Base-by-base conservation (phyloP, 2,888 invertebrate genomes). In the Volucella inanis region DNA sequence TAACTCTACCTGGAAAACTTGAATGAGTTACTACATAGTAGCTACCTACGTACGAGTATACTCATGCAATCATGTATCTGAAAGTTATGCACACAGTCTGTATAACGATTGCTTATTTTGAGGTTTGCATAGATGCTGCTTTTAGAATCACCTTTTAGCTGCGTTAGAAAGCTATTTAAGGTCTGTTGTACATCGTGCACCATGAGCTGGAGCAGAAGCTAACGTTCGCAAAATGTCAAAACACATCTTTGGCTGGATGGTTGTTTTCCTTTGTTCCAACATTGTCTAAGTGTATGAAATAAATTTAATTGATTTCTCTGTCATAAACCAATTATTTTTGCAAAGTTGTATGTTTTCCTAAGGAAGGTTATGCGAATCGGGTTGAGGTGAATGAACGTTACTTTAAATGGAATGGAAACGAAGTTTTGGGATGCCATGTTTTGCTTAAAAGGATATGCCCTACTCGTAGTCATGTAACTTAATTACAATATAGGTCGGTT, bases 231-330 rank as follows among this genome's bases (percentile, higher is more conserved):
- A 55, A 31, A 31, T 31, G 31, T 31, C 31, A 31, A 31, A 61
- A 67, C 75, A 75, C 50, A 61, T 76, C 84, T 61, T 61, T 45
- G 54, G 22, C 41, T 52, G 38, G 64, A 59, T 65, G 70, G 38
- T 59, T 79, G 75, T 76, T 80, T 71, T 39, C 59, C 80, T 75
- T 78, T 80, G 50, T 67, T 55, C 65, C 67, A 52, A 75, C 80
- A 65, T 76, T 57, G 70, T 79, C 71, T 79, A 52, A 74, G 79
- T 70, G 74, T 70, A 79, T 79, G 71, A 49, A 71, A 71, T 80
- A 71, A 80, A 80, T 71, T 84, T 65, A 80, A 84, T 80, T 84
- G 84, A 70, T 84, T 80, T 71, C 65, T 8, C 43, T 71, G 71
- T 55, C 70, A 62, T 75, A 84, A 84, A 79, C 55, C 54, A 84